A percentile compares a stretch with the other conserved stretches of the same genome.
These are phyloP conservation scores for Ceyx cyanopectus DNA, from an alignment of 2,113 vertebrate species.

Conservation along the genomic window DNA sequence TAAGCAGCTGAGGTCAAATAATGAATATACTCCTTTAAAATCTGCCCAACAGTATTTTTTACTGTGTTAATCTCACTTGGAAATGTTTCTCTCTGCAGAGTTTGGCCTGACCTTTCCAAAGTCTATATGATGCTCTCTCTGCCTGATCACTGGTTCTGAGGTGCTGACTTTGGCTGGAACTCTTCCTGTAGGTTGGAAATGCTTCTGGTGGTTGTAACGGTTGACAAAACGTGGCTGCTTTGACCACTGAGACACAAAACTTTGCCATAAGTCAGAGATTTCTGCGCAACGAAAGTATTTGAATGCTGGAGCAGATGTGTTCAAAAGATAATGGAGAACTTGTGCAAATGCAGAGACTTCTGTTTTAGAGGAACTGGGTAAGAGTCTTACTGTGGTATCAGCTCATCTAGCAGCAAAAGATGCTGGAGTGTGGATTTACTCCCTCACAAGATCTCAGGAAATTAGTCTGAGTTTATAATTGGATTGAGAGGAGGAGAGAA, in stretches of 20 bases:
- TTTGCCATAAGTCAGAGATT: neutral
- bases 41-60: neutral
- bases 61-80: neutral
- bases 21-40: neutral
- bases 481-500: constrained; percentile 6
- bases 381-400: neutral
- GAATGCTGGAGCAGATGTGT: neutral
- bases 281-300: neutral
- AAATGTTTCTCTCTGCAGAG: neutral
- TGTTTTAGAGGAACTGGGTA: neutral
- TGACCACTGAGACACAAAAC: neutral
- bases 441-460: constrained; percentile 14
- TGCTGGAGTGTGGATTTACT: neutral
- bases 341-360: neutral
- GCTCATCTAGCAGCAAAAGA: neutral
- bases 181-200: fast-evolving
- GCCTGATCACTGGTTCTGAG: neutral
- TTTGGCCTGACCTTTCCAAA: neutral
- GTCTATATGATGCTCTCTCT: fast-evolving
- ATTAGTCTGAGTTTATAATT: constrained; percentile 50
- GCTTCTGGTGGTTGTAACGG: neutral
- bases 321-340: neutral
- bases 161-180: neutral
- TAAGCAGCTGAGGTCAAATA: neutral
- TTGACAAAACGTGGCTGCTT: neutral